Conservation (phyloP, 2,113 vertebrate genomes). For the Danionella cerebrum region DNA sequence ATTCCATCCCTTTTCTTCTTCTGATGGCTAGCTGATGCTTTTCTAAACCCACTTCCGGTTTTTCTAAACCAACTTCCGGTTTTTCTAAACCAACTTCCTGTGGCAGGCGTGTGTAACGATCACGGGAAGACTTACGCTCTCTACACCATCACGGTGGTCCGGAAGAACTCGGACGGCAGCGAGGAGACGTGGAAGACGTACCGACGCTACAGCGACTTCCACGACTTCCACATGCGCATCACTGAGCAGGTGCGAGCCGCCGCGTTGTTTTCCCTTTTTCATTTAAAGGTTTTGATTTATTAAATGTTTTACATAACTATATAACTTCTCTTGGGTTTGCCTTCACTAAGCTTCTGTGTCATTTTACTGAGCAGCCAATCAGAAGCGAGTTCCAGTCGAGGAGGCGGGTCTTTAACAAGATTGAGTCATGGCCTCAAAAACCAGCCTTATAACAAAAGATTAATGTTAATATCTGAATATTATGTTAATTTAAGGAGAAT, state of each 20-base stretch:
- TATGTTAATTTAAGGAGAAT: no score
- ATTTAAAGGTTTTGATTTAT: no score
- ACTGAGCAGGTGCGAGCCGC: slow-evolving; percentile 79
- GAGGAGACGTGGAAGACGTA: slow-evolving; percentile 96
- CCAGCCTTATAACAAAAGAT: no score
- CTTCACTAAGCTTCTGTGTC: no score
- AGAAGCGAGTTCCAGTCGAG: no score
- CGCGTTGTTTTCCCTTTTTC: no score
- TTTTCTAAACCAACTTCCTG: slow-evolving; percentile 81
- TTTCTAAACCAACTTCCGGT: slow-evolving; percentile 82
- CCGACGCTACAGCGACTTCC: slow-evolving; percentile 95
- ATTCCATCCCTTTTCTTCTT: slow-evolving; percentile 50
- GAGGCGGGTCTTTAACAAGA: no score
- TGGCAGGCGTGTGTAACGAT: slow-evolving; percentile 97
- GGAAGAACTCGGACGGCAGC: slow-evolving; percentile 66
- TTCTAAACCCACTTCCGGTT: slow-evolving; percentile 84
- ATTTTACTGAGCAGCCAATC: no score
- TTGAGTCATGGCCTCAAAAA: no score
- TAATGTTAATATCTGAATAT: no score
- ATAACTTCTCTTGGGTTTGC: no score
- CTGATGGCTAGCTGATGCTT: slow-evolving; percentile 78
- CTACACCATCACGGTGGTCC: slow-evolving; percentile 90
- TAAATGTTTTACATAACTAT: no score
- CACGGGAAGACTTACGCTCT: slow-evolving; percentile 95
- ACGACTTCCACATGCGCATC: slow-evolving; percentile 98